phyloP scores from a whole-genome alignment of 2,888 invertebrate species.

The Pediacus dermestoides region DNA sequence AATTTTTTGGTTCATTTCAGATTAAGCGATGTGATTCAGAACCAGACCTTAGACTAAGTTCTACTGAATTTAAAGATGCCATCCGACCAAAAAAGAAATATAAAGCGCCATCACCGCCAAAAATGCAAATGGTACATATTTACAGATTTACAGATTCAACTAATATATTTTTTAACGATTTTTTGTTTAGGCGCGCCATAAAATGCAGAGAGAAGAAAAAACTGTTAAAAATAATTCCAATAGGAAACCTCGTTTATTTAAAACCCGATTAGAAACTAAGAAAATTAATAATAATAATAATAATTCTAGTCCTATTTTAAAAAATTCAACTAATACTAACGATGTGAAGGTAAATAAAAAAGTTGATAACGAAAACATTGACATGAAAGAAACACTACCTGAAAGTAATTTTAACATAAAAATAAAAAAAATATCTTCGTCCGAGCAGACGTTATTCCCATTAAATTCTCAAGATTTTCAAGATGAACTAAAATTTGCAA shows the following conservation, averaged over 20 bases:
- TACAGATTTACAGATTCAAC: too few relatives aligned
- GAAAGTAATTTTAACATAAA: slow-evolving; percentile 34
- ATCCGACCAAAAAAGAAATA: slow-evolving; percentile 69
- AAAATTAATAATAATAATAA: too few relatives aligned
- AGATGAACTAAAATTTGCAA: slow-evolving; percentile 52
- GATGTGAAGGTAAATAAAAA: slow-evolving; percentile 6
- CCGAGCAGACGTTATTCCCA: slow-evolving; percentile 46
- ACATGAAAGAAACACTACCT: slow-evolving; percentile 4
- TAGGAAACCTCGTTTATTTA: slow-evolving; percentile 66
- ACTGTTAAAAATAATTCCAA: slow-evolving; percentile 34
- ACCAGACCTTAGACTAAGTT: slow-evolving; percentile 59
- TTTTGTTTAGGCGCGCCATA: too few relatives aligned
- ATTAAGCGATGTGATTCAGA: slow-evolving; percentile 69
- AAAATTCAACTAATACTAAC: slow-evolving; percentile 12
- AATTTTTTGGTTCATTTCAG: slow-evolving; percentile 26
- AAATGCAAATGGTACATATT: slow-evolving; percentile 16
- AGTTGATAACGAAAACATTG: slow-evolving; percentile 2
- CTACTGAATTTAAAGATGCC: slow-evolving; percentile 47
- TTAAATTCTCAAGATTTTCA: slow-evolving; percentile 53
- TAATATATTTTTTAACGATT: too few relatives aligned
- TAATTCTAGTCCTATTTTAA: slow-evolving; percentile 40
- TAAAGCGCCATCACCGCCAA: slow-evolving; percentile 68
- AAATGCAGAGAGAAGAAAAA: slow-evolving; percentile 5
- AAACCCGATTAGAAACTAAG: slow-evolving; percentile 70
- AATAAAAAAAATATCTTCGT: slow-evolving; percentile 39